Conservation (phyloP, 1,140 invertebrate genomes). For the Alviniconcha marisindica region DNA sequence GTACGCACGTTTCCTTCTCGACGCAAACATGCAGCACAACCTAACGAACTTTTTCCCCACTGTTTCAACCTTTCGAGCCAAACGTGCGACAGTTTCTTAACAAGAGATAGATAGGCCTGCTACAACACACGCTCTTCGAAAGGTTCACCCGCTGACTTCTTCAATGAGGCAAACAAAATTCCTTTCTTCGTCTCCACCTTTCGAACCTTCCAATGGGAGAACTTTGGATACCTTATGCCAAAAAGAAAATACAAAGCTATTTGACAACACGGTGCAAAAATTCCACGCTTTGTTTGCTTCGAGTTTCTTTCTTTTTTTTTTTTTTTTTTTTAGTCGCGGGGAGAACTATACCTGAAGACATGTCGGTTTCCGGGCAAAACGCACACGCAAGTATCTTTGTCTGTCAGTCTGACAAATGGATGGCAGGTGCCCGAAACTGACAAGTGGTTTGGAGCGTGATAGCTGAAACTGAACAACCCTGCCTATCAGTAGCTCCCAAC, state of each 20-base stretch:
- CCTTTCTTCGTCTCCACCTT: neutral
- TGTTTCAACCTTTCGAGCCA: no score
- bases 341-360: no score
- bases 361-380: neutral
- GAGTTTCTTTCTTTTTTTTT: no score
- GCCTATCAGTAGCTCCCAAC: no score
- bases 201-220: neutral
- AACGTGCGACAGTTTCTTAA: no score
- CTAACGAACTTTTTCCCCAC: no score
- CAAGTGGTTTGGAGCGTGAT: neutral
- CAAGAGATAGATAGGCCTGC: no score
- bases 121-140: no score
- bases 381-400: neutral
- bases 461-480: neutral
- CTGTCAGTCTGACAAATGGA: neutral
- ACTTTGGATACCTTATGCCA: neutral
- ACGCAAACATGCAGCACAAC: no score
- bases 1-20: no score
- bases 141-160: neutral
- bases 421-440: constrained; percentile 6
- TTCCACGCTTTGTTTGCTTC: no score
- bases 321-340: no score
- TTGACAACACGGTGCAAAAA: neutral
- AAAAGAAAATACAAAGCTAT: neutral
- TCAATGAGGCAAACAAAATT: neutral